Base-by-base conservation (phyloP, 2,113 vertebrate genomes). In the Notiomystis cincta region DNA sequence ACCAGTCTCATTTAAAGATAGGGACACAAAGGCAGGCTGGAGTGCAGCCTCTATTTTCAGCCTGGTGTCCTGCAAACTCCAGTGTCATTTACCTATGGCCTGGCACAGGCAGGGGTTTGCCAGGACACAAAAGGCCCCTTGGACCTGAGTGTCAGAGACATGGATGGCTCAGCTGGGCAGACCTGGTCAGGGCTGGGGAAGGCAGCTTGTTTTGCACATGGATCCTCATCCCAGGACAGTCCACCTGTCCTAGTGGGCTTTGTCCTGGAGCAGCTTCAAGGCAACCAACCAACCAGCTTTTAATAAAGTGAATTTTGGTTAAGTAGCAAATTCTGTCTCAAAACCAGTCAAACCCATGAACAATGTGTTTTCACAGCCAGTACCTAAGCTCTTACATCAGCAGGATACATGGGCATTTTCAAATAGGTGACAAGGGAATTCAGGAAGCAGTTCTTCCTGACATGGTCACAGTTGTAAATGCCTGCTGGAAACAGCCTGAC, bases 401-500 rank as follows among this genome's bases (percentile, higher is more conserved):
- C 4, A 77, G 60, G 13, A 16, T 19, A 44, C 9, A 13, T 3
- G 0, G 25, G 7, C 10, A 45, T 77, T 88, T 87, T 70, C 20
- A 16, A 54, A n/a, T 13, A 66, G 47, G 18, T 60, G 8, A 73
- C 45, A 15, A 89, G 25, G 31, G 23, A 76, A 69, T 82, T 80
- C 51, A 65, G 33, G 45, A 87, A 82, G 31, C 10, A 47, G 30
- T 27, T 81, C 25, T 47, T 87, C 51, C 33, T 47, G 33, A 69
- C 21, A 27, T 10, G 0, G 0, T 56, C 35, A 45, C 17, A 65
- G 38, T 38, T 3, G 3, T 0, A 3, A 37, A 47, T 62, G 13
- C 24, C n/a, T 80, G 13, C 51, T 69, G 62, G 19, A 9, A 87
- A 50, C n/a, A 77, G 42, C 31, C 33, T 28, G 15, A 9, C 8